Percentiles rank a stretch among this genome's conserved stretches.
Conservation (phyloP, 2,888 invertebrate genomes). For the Piscicola geometra region DNA sequence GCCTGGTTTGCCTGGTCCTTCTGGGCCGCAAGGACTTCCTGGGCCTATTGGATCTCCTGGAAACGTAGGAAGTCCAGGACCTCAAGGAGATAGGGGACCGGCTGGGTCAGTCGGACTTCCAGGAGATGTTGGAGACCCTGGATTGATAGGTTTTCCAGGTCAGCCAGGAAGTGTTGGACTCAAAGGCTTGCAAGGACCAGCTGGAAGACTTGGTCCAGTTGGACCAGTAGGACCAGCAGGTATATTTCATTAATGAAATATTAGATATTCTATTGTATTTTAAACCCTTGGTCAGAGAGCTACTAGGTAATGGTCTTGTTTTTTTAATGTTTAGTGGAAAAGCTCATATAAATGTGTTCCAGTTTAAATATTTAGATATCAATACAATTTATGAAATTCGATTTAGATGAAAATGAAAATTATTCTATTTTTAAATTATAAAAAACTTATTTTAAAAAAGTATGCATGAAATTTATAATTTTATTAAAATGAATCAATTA, state of each 20-base stretch:
- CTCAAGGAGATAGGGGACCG: constrained; percentile 32
- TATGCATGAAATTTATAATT: no score
- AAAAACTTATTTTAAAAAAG: no score
- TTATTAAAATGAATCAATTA: no score
- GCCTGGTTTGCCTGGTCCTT: constrained; percentile 16
- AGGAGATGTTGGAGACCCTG: constrained; percentile 54
- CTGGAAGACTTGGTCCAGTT: constrained; percentile 38
- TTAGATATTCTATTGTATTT: neutral
- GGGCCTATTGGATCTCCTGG: constrained; percentile 28
- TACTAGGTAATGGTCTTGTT: no score
- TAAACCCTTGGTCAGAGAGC: neutral
- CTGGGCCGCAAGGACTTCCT: constrained; percentile 20
- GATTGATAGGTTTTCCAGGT: constrained; percentile 58
- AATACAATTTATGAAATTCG: no score
- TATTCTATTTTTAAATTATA: no score
- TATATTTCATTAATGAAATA: neutral
- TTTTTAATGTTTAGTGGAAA: no score
- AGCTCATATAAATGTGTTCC: neutral
- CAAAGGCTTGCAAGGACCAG: constrained; percentile 33
- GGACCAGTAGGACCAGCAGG: constrained; percentile 40
- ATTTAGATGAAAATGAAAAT: no score
- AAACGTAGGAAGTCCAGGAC: constrained; percentile 29
- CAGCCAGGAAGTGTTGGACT: constrained; percentile 31
- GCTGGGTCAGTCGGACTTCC: constrained; percentile 13
- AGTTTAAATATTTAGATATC: no score